A percentile compares a stretch with the other conserved stretches of the same genome.
phyloP scores from a whole-genome alignment of 2,113 vertebrate genomes.

The Sceloporus undulatus region DNA sequence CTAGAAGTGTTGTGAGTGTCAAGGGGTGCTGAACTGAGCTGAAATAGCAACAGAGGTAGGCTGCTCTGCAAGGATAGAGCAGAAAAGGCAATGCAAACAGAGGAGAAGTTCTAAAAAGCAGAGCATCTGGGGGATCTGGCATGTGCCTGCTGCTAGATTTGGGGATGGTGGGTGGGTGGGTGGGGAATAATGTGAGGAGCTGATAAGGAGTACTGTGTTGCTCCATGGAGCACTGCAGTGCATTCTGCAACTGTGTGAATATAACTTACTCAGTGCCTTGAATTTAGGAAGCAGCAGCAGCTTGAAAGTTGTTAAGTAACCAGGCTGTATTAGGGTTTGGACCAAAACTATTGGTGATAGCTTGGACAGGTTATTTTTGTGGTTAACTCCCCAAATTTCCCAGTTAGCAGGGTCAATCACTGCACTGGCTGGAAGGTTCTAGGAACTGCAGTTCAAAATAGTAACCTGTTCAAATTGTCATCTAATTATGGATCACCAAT shows the following conservation, averaged over 20 bases:
- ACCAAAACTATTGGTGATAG: too few species aligned
- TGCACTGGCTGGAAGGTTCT: background rate
- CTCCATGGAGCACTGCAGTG: background rate
- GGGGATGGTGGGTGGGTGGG: background rate
- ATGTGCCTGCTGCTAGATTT: background rate
- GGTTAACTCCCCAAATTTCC: too few species aligned
- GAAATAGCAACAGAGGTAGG: constrained; percentile 13
- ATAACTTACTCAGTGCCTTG: too few species aligned
- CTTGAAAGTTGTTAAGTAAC: too few species aligned
- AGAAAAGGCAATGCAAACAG: background rate
- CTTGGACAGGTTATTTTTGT: too few species aligned
- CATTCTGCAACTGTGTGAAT: too few species aligned
- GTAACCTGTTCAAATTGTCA: too few species aligned
- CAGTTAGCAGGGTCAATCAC: background rate
- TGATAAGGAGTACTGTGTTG: background rate
- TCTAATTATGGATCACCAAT: too few species aligned
- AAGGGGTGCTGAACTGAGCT: constrained; percentile 19
- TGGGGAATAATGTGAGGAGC: background rate
- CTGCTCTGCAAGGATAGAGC: background rate
- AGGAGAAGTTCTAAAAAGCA: background rate
- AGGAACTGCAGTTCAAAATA: background rate
- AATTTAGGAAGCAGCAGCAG: too few species aligned
- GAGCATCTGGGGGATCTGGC: background rate
- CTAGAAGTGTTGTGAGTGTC: constrained; percentile 22
- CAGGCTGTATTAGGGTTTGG: too few species aligned